These are phyloP conservation scores for Salticus scenicus DNA, from an alignment of 2,888 invertebrate genomes.

Conservation along the genomic window DNA sequence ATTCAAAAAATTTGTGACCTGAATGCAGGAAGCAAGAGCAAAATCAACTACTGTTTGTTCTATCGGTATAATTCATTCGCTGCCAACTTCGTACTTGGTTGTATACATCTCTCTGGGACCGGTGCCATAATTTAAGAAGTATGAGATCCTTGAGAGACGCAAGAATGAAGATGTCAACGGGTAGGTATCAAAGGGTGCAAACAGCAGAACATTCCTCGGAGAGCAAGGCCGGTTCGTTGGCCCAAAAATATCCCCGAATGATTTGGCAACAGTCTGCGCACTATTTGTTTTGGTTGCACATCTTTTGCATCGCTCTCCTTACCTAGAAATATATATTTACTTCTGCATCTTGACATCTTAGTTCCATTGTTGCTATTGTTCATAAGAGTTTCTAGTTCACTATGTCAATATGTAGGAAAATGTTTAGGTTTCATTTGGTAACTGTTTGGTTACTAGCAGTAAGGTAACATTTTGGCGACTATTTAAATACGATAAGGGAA, in stretches of 20 bases:
- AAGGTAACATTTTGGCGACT: no score
- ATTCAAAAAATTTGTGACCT: background rate
- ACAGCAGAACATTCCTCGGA: conserved; percentile 21
- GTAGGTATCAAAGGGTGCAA: conserved; percentile 46
- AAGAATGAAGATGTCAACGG: conserved; percentile 37
- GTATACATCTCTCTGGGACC: background rate
- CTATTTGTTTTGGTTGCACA: conserved; percentile 38
- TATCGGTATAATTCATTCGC: background rate
- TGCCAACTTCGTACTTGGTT: conserved; percentile 1
- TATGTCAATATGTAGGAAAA: no score
- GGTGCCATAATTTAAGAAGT: conserved; percentile 11
- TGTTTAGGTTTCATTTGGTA: no score
- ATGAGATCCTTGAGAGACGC: conserved; percentile 28
- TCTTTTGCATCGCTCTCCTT: background rate
- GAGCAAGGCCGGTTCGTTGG: conserved; percentile 42
- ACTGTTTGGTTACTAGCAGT: no score
- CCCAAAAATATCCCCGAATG: conserved; percentile 45
- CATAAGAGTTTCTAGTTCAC: no score
- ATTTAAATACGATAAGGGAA: no score
- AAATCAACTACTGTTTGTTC: background rate
- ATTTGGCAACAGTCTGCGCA: conserved; percentile 34
- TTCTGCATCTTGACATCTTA: background rate
- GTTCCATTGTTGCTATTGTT: no score
- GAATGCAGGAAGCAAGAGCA: background rate
- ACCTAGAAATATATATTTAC: background rate